Evolutionary conservation across 2,113 vertebrate genomes (phyloP), one percentile per base, ranked within the genome.

Genomic region (Misgurnus anguillicaudatus): DNA sequence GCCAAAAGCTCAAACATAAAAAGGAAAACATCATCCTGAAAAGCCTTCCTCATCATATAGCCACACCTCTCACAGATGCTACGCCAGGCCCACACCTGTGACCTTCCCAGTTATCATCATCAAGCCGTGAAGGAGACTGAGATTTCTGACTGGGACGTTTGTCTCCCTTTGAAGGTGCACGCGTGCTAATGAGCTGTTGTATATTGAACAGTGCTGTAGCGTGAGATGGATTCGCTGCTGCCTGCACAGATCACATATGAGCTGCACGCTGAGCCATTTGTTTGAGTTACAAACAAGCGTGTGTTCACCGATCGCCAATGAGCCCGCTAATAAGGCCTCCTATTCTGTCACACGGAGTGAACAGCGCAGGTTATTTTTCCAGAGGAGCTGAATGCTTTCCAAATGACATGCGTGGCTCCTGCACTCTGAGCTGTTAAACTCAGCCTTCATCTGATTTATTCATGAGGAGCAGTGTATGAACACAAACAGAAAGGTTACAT

Each of bases 401-500:
- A 8, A 55, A 75, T 45, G 17, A 31, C 73, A 63, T 8, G 58
- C 24, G 10, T n/a, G 58, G 45, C 24, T 79, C 47, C 64, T 68
- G 71, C 41, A 45, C 71, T 74, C 53, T 36, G 36, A 75, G 24
- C 9, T 58, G 45, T 63, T 69, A 68, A 75, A 80, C 57, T 81
- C 55, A 60, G 21, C 14, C 31, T 70, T 2, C 4, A 3, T 36
- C 51, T 80, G 17, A 76, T 81, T 81, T 75, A 76, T 76, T 81
- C 79, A 76, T 75, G 45, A 76, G 39, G 53, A 76, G 55, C 65
- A 55, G 53, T 39, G 51, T 17, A 39, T 19, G 53, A 74, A 64
- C 9, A 21, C 71, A 80, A 74, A 73, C 61, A 66, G 45, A 80
- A 66, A 74, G 72, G 72, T 74, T 74, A 74, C 72, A 74, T 74